Base-by-base conservation (phyloP, 2,888 invertebrate species). In the Osedax fenrisi region DNA sequence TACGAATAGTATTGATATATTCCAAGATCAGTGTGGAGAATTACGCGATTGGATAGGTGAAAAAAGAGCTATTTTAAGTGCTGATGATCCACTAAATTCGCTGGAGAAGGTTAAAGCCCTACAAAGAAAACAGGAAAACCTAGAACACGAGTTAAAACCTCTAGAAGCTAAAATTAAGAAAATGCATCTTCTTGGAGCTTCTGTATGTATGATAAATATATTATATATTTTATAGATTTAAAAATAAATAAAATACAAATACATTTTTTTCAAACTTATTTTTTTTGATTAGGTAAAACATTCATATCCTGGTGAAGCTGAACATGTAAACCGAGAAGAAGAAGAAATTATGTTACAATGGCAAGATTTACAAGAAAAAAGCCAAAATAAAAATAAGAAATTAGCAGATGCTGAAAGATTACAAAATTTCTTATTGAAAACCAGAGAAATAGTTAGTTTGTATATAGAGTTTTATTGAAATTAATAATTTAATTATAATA, bases 21-120 rank as follows among this genome's bases (percentile, higher is more conserved):
- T 96, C 87, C 90, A 93, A 82, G 90, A 94, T 74, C 92, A 93
- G 0, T 97, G 96, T 84, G 94, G 94, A 82, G 97, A 97, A 83
- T 92, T 95, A 0, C 89, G 91, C 78, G 94, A 94, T 82, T 97
- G 97, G 96, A 96, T 98, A 91, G 87, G 89, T 74, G 96, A 96
- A 86, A 92, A 92, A 87, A 89, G 90, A 77, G 92, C 92, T 66
- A 82, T 83, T n/a, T 82, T 79, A 26, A 80, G 83, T 69, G 56
- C 61, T 2, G 83, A 84, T 76, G 87, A 86, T 73, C 79, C 85
- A 26, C 92, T 92, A 0, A 89, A 90, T 2, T 95, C 95, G 85
- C 87, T 95, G 62, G 90, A 92, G 80, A 79, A 94, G 0, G 94
- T 94, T 0, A 90, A 92, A 80, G 93, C 94, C 0, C 84, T 95